Base-by-base conservation (phyloP, 1,140 invertebrate genomes). In the silkworm (Bombyx mori) region DNA sequence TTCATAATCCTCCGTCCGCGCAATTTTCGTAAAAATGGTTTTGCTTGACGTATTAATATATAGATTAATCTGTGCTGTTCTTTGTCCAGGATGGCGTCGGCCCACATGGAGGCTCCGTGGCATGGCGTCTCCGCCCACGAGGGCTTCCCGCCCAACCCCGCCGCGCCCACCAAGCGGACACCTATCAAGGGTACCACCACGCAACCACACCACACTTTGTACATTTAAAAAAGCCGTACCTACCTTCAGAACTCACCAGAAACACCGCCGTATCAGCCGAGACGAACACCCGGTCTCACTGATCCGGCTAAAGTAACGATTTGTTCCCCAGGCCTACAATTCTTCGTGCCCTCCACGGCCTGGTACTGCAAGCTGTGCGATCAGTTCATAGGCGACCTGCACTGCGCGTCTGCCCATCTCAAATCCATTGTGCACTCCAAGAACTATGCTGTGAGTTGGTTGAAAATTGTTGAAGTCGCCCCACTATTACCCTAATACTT, bases 341-440 rank as follows among this genome's bases (percentile, higher is more conserved):
- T 96, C 86, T 93, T 96, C 78, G 92, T 94, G 60, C 93, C 95
- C 6, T 92, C 94, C 0, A 93, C 93, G 9, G 93, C 94, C n/a
- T 96, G 95, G 95, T 97, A 94, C 83, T 97, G 95, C 80, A 94
- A 94, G 73, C 88, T 97, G 44, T 97, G 95, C 68, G 92, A 94
- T 75, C 89, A 91, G 61, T 97, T 94, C 93, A 95, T 96, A 65
- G 95, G 95, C 0, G 95, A 97, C 79, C 89, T 95, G 48, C 94
- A 96, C 79, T 95, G 95, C 82, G 94, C 94, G 8, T 94, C 93
- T 35, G 89, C 93, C 5, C 95, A 97, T 88, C 86, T 97, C 50
- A 95, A 95, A 72, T 95, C 93, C 0, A 88, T 92, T 55, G 77
- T 89, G 6, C 95, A 97, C 83, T 92, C 92, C 57, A 91, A 93